Evolutionary conservation across 1,140 invertebrate genomes (phyloP), one percentile per base, ranked within the genome.

Genomic region (Branchinecta lindahli): DNA sequence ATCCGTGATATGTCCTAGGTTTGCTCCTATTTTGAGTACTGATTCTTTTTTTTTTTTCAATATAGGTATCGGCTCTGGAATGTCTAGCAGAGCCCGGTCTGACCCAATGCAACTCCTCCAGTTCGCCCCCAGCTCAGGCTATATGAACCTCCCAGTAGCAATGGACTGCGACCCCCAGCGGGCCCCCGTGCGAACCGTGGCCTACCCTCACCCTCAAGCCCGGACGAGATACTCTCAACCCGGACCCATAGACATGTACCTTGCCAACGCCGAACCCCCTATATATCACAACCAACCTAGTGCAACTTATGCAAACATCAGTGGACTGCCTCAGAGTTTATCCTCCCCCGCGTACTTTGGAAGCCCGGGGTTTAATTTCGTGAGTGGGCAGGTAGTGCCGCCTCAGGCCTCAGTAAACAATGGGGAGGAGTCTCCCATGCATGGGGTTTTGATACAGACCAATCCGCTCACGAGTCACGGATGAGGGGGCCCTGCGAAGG

Each of bases 301-400:
- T 33, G 33, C 33, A 33, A 20, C 52, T 61, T 61, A 61, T 61
- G 52, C 52, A 20, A 61, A 61, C 52, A 12, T 61, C 2, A 61
- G 52, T 61, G 52, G 52, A 61, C 52, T 61, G 18, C 52, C 52
- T 20, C 52, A 61, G 6, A 61, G 52, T 61, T 4, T 61, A 4
- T 61, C 52, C 18, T 61, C 52, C 12, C 52, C 52, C 52, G 12
- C 52, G 52, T 61, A 61, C 18, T 61, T 61, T 61, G 52, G 52
- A 4, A 61, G 52, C 18, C 12, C 12, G 2, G 52, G 12, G 2
- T 61, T 61, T 61, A 61, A 61, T 61, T 61, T 61, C 52, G 12
- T 15, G 18, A 20, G 12, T 12, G 52, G 52, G 12, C 12, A 20
- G 12, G 12, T 4, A 3, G 18, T 15, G 12, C 52, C 12, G 52